Conservation (phyloP, 1,140 invertebrate species). For the Drosophila sproati region DNA sequence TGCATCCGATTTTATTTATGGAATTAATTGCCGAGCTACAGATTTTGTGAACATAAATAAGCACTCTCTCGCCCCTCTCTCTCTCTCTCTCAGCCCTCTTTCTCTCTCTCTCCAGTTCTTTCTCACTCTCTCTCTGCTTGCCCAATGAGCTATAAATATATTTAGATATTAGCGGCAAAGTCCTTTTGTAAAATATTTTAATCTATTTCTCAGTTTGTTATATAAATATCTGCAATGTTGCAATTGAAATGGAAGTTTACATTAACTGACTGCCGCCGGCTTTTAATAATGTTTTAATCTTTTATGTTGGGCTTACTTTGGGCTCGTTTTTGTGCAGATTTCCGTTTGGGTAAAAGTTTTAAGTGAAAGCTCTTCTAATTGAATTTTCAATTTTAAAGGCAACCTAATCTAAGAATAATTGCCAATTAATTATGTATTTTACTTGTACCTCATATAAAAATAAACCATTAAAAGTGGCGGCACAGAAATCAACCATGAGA, state of each 20-base stretch:
- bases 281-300: background rate
- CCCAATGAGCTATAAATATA: constrained; percentile 44
- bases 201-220: constrained; percentile 24
- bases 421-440: too few species aligned
- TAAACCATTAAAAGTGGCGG: background rate
- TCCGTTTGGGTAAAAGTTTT: too few species aligned
- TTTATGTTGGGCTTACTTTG: background rate
- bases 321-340: too few species aligned
- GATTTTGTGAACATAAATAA: constrained; percentile 27
- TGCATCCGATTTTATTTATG: constrained; percentile 44
- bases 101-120: too few species aligned
- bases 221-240: constrained; percentile 32
- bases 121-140: background rate
- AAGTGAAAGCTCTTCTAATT: too few species aligned
- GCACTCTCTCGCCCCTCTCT: too few species aligned
- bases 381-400: too few species aligned
- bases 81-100: too few species aligned
- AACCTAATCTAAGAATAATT: too few species aligned
- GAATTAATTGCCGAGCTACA: constrained; percentile 54
- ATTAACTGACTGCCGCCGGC: background rate
- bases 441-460: too few species aligned
- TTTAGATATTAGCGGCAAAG: constrained; percentile 1
- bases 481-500: background rate
- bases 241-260: background rate
- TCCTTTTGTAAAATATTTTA: background rate